Evolutionary conservation across 2,113 vertebrate species (phyloP), one percentile per base, ranked within the genome.

Genomic region (Sphaerodactylus townsendi): DNA sequence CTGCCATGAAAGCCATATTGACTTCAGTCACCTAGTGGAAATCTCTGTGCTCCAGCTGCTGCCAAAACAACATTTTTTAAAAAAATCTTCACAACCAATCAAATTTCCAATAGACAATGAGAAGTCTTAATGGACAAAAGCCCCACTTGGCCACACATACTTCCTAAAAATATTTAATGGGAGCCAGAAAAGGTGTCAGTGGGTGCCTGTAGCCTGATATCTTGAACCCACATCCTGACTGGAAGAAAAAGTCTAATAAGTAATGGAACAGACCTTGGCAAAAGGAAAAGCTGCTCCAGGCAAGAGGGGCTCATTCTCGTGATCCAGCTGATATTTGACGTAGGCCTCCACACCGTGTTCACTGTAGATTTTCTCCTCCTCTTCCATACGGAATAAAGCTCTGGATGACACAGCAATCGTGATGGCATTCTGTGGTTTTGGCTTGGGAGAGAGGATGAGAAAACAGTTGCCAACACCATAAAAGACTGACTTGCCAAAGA

Each of bases 241-340:
- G 25, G 17, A 13, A 23, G 3, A n/a, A 10, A 28, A 23, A 39
- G 39, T 37, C 11, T 23, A n/a, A 59, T 21, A 5, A 3, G 6
- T 2, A 39, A 28, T 62, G 41, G 19, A 15, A 14, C 2, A 17
- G 23, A 99, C 98, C 97, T 99, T 98, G 90, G 99, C 96, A 1
- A 99, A 99, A 59, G 98, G 97, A 93, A 99, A 99, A 80, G 98
- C 98, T 0, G 98, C 98, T 66, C 98, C 98, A 0, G 98, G 98
- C 2, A 95, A 94, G 87, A 99, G 97, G 15, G 98, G 98, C 90
- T 99, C 97, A 0, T 93, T 96, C 94, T 99, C 98, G 0, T 99
- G 98, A 72, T 98, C 96, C 92, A 97, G 95, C 92, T 99, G 98
- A 80, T 98, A 98, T 77, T 96, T 96, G 84, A 99, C 96, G 0